Percentiles rank a stretch among this genome's conserved stretches.
These are phyloP conservation scores for Lerista edwardsae DNA, from an alignment of 2,797 vertebrate species.

Conservation along the genomic window DNA sequence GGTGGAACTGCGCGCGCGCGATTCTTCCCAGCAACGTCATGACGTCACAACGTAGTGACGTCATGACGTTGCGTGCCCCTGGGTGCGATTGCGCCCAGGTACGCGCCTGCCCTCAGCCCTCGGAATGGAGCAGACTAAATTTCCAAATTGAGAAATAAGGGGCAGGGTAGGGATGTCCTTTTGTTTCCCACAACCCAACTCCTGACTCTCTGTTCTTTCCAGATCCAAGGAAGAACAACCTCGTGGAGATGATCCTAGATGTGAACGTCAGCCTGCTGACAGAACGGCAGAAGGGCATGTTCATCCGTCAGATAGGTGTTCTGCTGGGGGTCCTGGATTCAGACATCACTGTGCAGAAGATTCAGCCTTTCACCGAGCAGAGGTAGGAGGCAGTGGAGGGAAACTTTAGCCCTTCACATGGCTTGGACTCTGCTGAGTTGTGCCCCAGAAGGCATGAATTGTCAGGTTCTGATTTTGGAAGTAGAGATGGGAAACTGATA, in stretches of 20 bases:
- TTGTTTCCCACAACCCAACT: neutral
- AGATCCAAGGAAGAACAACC: slow-evolving; percentile 90
- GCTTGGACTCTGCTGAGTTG: neutral
- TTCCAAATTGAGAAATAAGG: neutral
- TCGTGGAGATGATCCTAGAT: slow-evolving; percentile 96
- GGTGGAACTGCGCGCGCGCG: no score
- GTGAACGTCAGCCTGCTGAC: slow-evolving; percentile 90
- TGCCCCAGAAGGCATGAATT: neutral
- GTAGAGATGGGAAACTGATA: neutral
- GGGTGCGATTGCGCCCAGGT: no score
- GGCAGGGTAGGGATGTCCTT: no score
- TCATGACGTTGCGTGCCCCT: no score
- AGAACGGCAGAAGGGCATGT: slow-evolving; percentile 94
- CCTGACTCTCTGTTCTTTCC: slow-evolving; percentile 23
- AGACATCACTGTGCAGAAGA: slow-evolving; percentile 93
- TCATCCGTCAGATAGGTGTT: slow-evolving; percentile 94
- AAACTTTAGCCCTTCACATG: fast-evolving
- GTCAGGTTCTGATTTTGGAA: neutral
- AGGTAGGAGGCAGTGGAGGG: slow-evolving; percentile 78
- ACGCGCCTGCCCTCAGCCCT: neutral
- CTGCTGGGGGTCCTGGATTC: slow-evolving; percentile 93
- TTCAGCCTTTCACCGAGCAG: slow-evolving; percentile 91
- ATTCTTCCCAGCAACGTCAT: no score
- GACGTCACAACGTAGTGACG: no score
- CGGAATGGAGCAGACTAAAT: neutral